phyloP scores from a whole-genome alignment of 2,113 vertebrate genomes.

The Platichthys flesus region DNA sequence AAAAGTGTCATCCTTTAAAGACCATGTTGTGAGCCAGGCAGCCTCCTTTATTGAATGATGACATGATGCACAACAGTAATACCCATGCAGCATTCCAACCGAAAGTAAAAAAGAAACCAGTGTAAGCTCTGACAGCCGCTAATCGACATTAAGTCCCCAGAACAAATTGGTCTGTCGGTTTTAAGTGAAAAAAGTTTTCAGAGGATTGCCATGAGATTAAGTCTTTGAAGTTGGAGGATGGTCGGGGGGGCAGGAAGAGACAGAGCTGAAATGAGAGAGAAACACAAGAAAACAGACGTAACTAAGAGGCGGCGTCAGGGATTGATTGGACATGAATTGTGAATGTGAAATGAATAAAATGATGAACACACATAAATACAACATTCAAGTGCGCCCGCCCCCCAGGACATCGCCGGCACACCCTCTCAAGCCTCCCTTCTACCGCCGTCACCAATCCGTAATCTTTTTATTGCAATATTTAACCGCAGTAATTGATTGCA shows the following conservation, averaged over 20 bases:
- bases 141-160: constrained; percentile 22
- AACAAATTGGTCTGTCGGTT: not conserved
- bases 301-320: not conserved
- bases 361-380: constrained; percentile 17
- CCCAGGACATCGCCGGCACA: constrained; percentile 20
- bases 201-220: not conserved
- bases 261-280: not conserved
- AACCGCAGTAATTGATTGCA: constrained; percentile 75
- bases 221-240: not conserved
- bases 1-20: not conserved
- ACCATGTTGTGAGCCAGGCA: not conserved
- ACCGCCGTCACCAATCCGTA: constrained; percentile 58
- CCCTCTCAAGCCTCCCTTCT: constrained; percentile 44
- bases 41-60: not conserved
- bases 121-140: not conserved
- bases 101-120: too few relatives aligned
- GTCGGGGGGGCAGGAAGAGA: not conserved
- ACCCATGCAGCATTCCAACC: not conserved
- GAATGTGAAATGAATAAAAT: constrained; percentile 6
- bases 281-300: not conserved
- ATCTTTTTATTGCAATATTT: constrained; percentile 75
- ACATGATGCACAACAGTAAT: too few relatives aligned
- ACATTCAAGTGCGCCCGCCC: constrained; percentile 19
- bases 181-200: too few relatives aligned
- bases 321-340: constrained; percentile 12